Evolutionary conservation across 2,797 vertebrate species (phyloP), one percentile per base, ranked within the genome.

Genomic region (Poeciliopsis paucimaculata): DNA sequence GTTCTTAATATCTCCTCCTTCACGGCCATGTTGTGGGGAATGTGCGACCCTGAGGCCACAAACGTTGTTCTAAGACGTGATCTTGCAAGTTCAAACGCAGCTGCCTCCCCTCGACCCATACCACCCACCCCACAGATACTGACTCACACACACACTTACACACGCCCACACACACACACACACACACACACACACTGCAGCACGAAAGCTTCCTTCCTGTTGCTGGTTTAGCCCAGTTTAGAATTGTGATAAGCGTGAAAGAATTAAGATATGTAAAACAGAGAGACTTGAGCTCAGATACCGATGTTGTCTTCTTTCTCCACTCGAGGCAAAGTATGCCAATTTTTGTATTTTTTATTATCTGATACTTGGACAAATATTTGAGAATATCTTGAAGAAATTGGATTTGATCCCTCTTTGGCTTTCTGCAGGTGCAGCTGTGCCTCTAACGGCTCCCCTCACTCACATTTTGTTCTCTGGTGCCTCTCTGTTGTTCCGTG

Each of bases 171-270:
- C 1, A 5, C 75, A 82, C 66, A 31, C 31, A 73, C 9, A 73
- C 49, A 73, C 34, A 31, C 28, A 26, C 8, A 53, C 47, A 73
- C 31, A 75, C 7, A 23, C 72, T 89, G 84, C 88, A 81, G 76
- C 71, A 75, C 89, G 88, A 90, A 88, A 76, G 55, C 88, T 94
- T 94, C 93, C 94, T 95, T 95, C 94, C 94, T 94, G 94, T 94
- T 92, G 72, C 88, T 92, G 84, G 86, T 93, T 93, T 83, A 85
- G 88, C 87, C 92, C 89, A 82, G 84, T 93, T 93, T 73, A 89
- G 83, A 88, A 80, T 55, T 73, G 12, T 85, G 92, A 93, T 91
- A 92, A 93, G 90, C 83, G 82, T 73, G 79, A 72, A 89, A 86
- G 77, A 85, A 73, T 53, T 26, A 57, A 88, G 79, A 90, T 79